Evolutionary conservation across 1,140 invertebrate species (phyloP).

Genomic region (Drosophila watanabei): DNA sequence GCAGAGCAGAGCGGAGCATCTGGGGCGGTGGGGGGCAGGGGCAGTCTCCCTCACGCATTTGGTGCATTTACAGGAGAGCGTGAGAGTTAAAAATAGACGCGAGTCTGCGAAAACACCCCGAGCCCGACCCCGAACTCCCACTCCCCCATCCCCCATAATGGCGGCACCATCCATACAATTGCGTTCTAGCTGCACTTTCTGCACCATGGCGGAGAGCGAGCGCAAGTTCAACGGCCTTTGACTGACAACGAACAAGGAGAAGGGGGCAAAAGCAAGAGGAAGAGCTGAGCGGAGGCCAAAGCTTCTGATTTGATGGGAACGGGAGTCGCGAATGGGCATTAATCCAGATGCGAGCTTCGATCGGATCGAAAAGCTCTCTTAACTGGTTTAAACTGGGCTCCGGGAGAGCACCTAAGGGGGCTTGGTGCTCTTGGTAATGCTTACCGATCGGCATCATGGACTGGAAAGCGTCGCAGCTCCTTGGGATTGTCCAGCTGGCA

Average conservation of each 20-base stretch:
- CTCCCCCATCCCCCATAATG: constrained; percentile 48
- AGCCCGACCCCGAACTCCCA: constrained; percentile 1
- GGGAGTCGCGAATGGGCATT: constrained; percentile 30
- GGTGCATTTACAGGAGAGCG: constrained; percentile 39
- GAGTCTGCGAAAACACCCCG: constrained; percentile 27
- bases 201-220: constrained; percentile 56
- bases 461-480: constrained; percentile 68
- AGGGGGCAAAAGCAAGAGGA: constrained; percentile 4
- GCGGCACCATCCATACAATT: constrained; percentile 59
- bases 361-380: constrained; percentile 52
- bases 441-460: constrained; percentile 66
- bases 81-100: constrained; percentile 71
- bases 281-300: constrained; percentile 46
- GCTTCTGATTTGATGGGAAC: constrained; percentile 31
- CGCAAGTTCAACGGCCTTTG: constrained; percentile 69
- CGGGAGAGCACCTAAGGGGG: not conserved
- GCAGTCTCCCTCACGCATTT: constrained; percentile 48
- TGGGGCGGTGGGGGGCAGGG: constrained; percentile 10
- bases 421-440: constrained; percentile 9
- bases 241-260: constrained; percentile 22
- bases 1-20: constrained; percentile 47
- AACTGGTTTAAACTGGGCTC: constrained; percentile 60
- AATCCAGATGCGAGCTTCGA: constrained; percentile 49
- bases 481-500: constrained; percentile 39
- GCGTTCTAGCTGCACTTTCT: constrained; percentile 33